A percentile compares a stretch with the other conserved stretches of the same genome.
Evolutionary conservation across 2,888 invertebrate species (phyloP).

Genomic region (Caenorhabditis sp.): DNA sequence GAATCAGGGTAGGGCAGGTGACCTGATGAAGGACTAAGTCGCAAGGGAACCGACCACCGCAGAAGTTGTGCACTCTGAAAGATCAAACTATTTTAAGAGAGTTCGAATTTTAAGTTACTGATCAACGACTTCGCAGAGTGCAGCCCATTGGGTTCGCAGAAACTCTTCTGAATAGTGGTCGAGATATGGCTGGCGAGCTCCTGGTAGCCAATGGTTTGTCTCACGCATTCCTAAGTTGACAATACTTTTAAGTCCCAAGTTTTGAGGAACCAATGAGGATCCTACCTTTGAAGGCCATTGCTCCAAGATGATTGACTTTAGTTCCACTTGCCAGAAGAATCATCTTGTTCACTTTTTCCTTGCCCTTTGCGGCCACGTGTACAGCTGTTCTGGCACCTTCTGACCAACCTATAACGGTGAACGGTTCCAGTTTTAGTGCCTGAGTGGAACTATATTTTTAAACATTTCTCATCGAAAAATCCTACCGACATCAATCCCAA

Average conservation of each 20-base stretch:
- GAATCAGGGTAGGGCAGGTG: slow-evolving; percentile 76
- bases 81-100: not conserved
- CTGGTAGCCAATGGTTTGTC: slow-evolving; percentile 81
- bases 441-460: slow-evolving; percentile 12
- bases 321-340: slow-evolving; percentile 79
- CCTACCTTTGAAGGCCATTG: slow-evolving; percentile 80
- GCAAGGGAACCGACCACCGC: slow-evolving; percentile 80
- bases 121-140: slow-evolving; percentile 81
- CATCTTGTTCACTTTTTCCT: slow-evolving; percentile 71
- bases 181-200: slow-evolving; percentile 77
- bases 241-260: too few species aligned
- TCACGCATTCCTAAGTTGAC: slow-evolving; percentile 80
- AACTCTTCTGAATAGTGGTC: slow-evolving; percentile 79
- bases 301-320: slow-evolving; percentile 79
- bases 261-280: too few species aligned
- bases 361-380: slow-evolving; percentile 79
- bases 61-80: slow-evolving; percentile 78
- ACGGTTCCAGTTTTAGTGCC: slow-evolving; percentile 68
- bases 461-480: not conserved
- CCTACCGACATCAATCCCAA: slow-evolving; percentile 79
- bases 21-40: slow-evolving; percentile 75
- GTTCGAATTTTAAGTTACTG: slow-evolving; percentile 65
- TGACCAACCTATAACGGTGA: slow-evolving; percentile 75
- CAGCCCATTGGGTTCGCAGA: slow-evolving; percentile 81
- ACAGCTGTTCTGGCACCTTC: slow-evolving; percentile 80